Percentiles rank a stretch among this genome's conserved stretches.
These are phyloP conservation scores for Micrastur ruficollis DNA, from an alignment of 2,797 vertebrate genomes.

Conservation along the genomic window DNA sequence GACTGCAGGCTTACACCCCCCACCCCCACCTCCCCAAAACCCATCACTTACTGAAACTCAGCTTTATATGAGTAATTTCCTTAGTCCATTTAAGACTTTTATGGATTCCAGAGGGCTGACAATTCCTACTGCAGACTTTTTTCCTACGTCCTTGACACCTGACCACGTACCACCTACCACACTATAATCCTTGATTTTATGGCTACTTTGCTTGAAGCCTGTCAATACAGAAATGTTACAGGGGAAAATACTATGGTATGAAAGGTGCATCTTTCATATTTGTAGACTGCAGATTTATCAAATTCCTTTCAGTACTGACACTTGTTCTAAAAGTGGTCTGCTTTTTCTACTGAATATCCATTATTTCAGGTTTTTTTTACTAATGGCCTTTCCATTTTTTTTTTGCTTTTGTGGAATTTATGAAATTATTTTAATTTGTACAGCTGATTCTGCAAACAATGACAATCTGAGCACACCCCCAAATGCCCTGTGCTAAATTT, in stretches of 20 bases:
- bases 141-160: not conserved
- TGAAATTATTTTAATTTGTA: not conserved
- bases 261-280: not conserved
- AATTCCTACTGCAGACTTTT: not conserved
- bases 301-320: not conserved
- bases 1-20: not conserved
- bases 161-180: not conserved
- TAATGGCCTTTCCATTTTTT: not conserved
- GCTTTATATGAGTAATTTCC: not conserved
- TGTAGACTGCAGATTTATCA: not conserved
- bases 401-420: not conserved
- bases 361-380: not conserved
- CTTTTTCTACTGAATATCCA: not conserved
- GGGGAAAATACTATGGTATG: not conserved
- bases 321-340: not conserved
- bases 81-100: not conserved
- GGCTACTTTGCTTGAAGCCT: not conserved
- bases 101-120: not conserved
- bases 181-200: not conserved
- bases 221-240: not conserved
- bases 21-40: not conserved
- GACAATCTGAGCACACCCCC: not conserved
- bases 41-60: not conserved
- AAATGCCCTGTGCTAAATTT: constrained; percentile 31
- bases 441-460: not conserved